Conservation (phyloP, 2,888 invertebrate species). For the Euproctis similis region DNA sequence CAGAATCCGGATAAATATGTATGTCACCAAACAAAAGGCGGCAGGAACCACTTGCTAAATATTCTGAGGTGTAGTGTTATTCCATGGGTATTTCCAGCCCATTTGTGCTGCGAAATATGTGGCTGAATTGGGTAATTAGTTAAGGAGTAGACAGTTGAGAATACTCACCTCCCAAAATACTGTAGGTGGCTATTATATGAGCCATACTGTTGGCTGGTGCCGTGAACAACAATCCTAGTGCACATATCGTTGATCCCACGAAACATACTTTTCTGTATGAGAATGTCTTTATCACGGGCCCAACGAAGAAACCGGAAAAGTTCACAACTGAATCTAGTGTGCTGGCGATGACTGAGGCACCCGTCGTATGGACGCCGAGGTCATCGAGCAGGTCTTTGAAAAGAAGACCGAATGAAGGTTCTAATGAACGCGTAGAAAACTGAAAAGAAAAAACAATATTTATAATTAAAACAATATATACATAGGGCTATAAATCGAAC, state of each 20-base stretch:
- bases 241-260: constrained; percentile 80
- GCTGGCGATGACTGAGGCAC: constrained; percentile 84
- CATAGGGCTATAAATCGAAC: too few relatives aligned
- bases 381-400: constrained; percentile 83
- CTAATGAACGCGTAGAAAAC: constrained; percentile 86
- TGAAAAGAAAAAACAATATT: constrained; percentile 59
- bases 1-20: too few relatives aligned
- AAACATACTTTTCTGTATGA: constrained; percentile 83
- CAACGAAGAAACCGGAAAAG: constrained; percentile 85
- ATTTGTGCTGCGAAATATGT: too few relatives aligned
- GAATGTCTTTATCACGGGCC: constrained; percentile 84
- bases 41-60: too few relatives aligned
- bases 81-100: too few relatives aligned
- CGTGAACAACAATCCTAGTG: constrained; percentile 79
- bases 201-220: constrained; percentile 82
- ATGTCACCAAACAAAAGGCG: too few relatives aligned
- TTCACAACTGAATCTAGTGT: constrained; percentile 85
- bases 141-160: background rate
- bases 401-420: constrained; percentile 87
- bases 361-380: constrained; percentile 83
- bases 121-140: background rate
- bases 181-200: constrained; percentile 82
- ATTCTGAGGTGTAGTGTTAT: too few relatives aligned
- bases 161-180: constrained; percentile 83
- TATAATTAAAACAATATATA: too few relatives aligned